phyloP scores from a whole-genome alignment of 2,888 invertebrate species.

The Apamea monoglypha region DNA sequence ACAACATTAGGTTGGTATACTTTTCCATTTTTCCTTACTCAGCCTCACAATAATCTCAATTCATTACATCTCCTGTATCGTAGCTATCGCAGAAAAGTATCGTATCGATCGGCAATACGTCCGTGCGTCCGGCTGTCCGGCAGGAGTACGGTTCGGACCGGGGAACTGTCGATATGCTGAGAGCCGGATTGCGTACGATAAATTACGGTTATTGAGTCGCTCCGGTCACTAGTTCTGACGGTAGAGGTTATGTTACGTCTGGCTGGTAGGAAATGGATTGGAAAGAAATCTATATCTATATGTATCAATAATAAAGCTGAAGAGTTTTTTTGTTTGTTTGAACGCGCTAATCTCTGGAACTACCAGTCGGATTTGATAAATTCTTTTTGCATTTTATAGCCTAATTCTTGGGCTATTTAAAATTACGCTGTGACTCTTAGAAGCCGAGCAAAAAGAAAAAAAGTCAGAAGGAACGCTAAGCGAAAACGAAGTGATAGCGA shows the following conservation, averaged over 20 bases:
- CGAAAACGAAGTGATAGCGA: not conserved
- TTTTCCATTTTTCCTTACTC: not conserved
- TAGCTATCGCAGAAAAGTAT: constrained; percentile 9
- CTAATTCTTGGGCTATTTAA: too few relatives aligned
- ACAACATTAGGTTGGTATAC: not conserved
- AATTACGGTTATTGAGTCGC: constrained; percentile 39
- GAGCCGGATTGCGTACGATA: constrained; percentile 39
- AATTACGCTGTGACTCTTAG: too few relatives aligned
- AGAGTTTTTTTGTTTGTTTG: too few relatives aligned
- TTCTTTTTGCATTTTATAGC: too few relatives aligned
- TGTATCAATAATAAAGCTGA: too few relatives aligned
- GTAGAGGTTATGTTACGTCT: not conserved
- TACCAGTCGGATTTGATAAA: too few relatives aligned
- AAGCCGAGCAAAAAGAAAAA: not conserved
- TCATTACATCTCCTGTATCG: constrained; percentile 24
- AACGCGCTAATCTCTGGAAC: too few relatives aligned
- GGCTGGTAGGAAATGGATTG: not conserved
- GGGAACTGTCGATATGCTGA: constrained; percentile 36
- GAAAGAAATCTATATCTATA: not conserved
- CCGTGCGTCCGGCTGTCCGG: constrained; percentile 37
- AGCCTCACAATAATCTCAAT: constrained; percentile 10
- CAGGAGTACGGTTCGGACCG: constrained; percentile 25
- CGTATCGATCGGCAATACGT: constrained; percentile 34
- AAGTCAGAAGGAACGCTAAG: not conserved
- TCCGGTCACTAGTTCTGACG: constrained; percentile 2